Evolutionary conservation across 2,113 vertebrate genomes (phyloP).

Genomic region (Panthera uncia): DNA sequence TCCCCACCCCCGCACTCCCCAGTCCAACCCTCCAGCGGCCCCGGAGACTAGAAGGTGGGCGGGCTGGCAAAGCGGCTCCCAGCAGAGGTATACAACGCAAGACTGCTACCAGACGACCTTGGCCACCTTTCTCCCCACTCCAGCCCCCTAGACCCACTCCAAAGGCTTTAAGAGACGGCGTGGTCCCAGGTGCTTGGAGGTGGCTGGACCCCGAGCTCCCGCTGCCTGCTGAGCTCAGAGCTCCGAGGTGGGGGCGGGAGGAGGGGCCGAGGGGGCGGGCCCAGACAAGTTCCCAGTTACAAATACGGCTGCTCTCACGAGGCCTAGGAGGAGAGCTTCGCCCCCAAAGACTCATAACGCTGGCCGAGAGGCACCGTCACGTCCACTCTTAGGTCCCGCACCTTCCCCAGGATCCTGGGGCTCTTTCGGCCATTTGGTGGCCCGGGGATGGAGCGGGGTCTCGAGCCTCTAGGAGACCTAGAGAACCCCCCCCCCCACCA

Average conservation of each 20-base stretch:
- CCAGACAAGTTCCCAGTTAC: slow-evolving; percentile 2
- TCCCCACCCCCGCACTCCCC: background rate
- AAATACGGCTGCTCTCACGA: background rate
- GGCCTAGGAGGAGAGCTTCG: background rate
- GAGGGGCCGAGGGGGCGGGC: slow-evolving; percentile 65
- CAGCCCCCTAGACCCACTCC: background rate
- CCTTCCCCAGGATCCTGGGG: background rate
- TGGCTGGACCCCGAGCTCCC: background rate
- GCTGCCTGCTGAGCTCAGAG: accelerated
- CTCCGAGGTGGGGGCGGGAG: background rate
- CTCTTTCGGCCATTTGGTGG: background rate
- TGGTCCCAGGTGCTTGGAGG: background rate
- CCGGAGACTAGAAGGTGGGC: background rate
- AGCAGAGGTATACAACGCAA: background rate
- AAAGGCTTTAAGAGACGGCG: background rate
- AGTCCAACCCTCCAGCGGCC: background rate
- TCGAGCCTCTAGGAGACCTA: background rate
- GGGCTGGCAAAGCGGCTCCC: background rate
- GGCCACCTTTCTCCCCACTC: background rate
- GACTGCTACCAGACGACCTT: background rate
- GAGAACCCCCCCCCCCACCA: too few relatives aligned
- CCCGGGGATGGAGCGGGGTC: background rate
- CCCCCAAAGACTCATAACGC: background rate
- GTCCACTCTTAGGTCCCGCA: background rate
- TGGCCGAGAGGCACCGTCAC: background rate